Evolutionary conservation across 1,140 invertebrate genomes (phyloP).

Genomic region (Trichonephila clavata): DNA sequence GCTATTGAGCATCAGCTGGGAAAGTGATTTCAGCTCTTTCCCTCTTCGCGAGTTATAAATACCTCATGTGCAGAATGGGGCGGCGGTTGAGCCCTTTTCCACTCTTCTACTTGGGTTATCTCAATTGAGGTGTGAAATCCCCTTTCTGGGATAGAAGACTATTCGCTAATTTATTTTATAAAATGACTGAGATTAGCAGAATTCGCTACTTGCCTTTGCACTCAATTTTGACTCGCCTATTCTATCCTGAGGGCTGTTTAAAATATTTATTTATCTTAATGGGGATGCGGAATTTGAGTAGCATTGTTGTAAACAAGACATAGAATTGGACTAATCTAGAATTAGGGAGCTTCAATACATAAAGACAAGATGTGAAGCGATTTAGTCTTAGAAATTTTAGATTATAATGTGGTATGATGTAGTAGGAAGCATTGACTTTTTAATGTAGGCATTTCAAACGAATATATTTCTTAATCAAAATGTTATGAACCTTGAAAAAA

Average conservation of each 20-base stretch:
- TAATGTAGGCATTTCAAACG: too few species aligned
- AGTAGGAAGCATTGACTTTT: too few species aligned
- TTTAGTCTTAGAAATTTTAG: too few species aligned
- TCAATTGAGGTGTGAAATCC: conserved; percentile 51
- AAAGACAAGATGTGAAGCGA: too few species aligned
- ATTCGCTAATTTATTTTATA: conserved; percentile 31
- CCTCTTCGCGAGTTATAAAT: conserved; percentile 56
- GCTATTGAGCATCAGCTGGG: conserved; percentile 60
- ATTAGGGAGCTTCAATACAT: too few species aligned
- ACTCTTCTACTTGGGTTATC: conserved; percentile 52
- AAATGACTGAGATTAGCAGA: conserved; percentile 11
- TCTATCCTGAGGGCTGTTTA: not conserved
- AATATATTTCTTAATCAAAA: too few species aligned
- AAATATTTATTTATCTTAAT: conserved; percentile 14
- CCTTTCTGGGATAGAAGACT: conserved; percentile 15
- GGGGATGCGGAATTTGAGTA: not conserved
- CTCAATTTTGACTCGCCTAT: not conserved
- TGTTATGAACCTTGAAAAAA: too few species aligned
- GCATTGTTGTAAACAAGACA: not conserved
- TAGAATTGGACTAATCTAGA: too few species aligned
- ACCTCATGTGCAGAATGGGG: conserved; percentile 60
- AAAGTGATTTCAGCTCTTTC: conserved; percentile 62
- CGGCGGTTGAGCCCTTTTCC: not conserved
- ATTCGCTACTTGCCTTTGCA: not conserved
- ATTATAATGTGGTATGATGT: too few species aligned